Evolutionary conservation across 2,888 invertebrate species (phyloP), one percentile per base, ranked within the genome.

Genomic region (Polyploca ridens): DNA sequence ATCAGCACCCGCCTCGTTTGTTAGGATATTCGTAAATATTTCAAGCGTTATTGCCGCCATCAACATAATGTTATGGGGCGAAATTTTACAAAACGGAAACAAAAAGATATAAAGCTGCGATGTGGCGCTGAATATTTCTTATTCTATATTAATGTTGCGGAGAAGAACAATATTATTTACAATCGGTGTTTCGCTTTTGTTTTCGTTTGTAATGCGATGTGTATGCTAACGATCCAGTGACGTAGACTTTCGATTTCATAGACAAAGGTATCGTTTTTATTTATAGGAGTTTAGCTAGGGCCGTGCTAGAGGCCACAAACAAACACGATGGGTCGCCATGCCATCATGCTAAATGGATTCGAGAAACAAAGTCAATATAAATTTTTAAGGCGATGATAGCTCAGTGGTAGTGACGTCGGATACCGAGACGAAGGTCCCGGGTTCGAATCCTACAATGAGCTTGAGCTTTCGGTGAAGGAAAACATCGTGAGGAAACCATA

Each of bases 11-110:
- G 87, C 77, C 84, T 89, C 91, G 90, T 93, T 93, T 92, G 90
- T 92, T 90, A 85, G 89, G 85, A 90, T 91, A 91, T 93, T 89
- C 91, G 92, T 93, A 92, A 94, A 94, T 94, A 93, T 94, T 94
- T 91, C 93, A 93, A 88, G 77, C 89, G 89, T 92, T 94, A 93
- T 92, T 91, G 91, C 93, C 82, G 75, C 90, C 86, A 93, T 94
- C 93, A 94, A 91, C 91, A 94, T 93, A 93, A 93, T 93, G 92
- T 90, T 93, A 92, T 92, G 90, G 93, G 91, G 92, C 71, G 88
- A 89, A 91, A 89, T 92, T 91, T 91, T 91, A 87, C 88, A 93
- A 89, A 91, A 91, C 93, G 93, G 92, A 93, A 91, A 91, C 89
- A 89, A 85, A 54, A 85, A 91, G 89, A 93, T 90, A 90, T 90